Evolutionary conservation across 2,797 vertebrate genomes (phyloP), one percentile per base, ranked within the genome.

Genomic region (Cossypha caffra): DNA sequence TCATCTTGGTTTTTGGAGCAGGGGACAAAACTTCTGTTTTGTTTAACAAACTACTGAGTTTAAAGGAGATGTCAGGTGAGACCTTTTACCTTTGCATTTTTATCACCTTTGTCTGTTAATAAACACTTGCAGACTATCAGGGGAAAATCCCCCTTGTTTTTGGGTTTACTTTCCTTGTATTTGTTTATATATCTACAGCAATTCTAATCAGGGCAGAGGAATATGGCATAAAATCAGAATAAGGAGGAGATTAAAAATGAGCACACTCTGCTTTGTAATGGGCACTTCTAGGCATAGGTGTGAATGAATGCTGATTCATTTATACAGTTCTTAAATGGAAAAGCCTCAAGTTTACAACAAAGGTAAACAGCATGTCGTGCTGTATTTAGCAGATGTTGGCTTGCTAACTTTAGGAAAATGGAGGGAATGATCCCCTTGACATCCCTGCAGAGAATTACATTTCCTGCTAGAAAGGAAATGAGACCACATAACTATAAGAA

Each of bases 161-260:
- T 1, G 0, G 19, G 54, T 75, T 93, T 48, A 43, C 35, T 77
- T 94, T 38, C 11, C 19, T 75, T 62, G 17, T 13, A 33, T 62
- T 78, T 76, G 15, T 58, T 76, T 35, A 31, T 52, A 4, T 23
- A 69, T 47, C 31, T 18, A 61, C 40, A 72, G 45, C 28, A 75
- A 37, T 55, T 86, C 37, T 23, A 38, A 43, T 11, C 1, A 1
- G 16, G 38, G 45, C 87, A 96, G 76, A 92, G 69, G 37, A 67
- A 92, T 75, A 93, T 50, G 43, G 76, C 61, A 95, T 96, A 95
- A 96, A 96, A 96, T 84, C 97, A 96, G 94, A 96, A 63, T 43
- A 89, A 92, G 75, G 63, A 96, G 71, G 73, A 96, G 90, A 94
- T 88, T 54, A 61, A 92, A 95, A 96, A 67, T 28, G 47, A 93